These are phyloP conservation scores for Temnothorax nylanderi DNA, from an alignment of 1,140 invertebrate genomes.

Conservation along the genomic window DNA sequence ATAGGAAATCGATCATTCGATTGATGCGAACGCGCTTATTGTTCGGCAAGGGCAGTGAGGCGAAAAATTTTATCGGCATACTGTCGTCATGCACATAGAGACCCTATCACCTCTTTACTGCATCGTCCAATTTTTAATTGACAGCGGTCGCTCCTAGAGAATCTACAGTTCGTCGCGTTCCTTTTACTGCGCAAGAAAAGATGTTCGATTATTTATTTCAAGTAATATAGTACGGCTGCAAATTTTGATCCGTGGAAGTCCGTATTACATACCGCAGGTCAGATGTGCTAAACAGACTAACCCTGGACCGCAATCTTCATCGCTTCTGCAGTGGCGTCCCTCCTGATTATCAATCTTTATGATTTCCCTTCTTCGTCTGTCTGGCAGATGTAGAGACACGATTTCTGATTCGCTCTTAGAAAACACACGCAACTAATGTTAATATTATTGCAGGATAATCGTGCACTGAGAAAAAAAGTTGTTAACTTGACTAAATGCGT, in stretches of 20 bases:
- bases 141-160: background rate
- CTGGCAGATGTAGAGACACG: slow-evolving; percentile 66
- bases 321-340: slow-evolving; percentile 49
- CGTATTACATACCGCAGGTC: slow-evolving; percentile 64
- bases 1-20: slow-evolving; percentile 54
- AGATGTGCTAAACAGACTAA: slow-evolving; percentile 50
- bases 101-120: background rate
- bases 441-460: background rate
- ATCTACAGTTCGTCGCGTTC: background rate
- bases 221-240: background rate
- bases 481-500: too few species aligned
- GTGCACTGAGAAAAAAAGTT: too few species aligned
- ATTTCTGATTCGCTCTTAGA: slow-evolving; percentile 64
- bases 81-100: background rate
- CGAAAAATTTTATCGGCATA: slow-evolving; percentile 26
- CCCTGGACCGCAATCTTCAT: slow-evolving; percentile 60
- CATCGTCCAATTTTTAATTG: slow-evolving; percentile 18
- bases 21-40: slow-evolving; percentile 42
- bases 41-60: slow-evolving; percentile 19
- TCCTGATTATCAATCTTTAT: background rate
- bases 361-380: slow-evolving; percentile 57
- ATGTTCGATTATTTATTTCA: background rate
- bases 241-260: background rate
- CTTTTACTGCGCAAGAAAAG: slow-evolving; percentile 45
- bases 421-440: background rate